Base-by-base conservation (phyloP, 2,888 invertebrate genomes). In the Quadriops clusia region DNA sequence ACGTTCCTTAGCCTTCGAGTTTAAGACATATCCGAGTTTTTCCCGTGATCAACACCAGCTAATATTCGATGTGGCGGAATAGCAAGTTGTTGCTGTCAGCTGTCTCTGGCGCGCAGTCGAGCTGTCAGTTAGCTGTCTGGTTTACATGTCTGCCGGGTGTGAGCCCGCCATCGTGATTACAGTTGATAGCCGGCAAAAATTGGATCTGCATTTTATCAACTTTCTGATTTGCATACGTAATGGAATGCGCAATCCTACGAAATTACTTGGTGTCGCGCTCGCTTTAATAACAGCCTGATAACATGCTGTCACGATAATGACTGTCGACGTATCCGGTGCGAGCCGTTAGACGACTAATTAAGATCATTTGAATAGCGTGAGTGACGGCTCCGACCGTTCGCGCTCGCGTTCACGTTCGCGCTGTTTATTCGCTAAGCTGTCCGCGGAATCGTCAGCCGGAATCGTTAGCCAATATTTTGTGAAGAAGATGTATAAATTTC, bases 41-140 rank as follows among this genome's bases (percentile, higher is more conserved):
- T n/a, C n/a, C n/a, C n/a, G 41, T 42, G 43, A 51, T 50, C 49
- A 51, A 47, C 52, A 49, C 49, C 44, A 48, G 53, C 54, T 61
- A 61, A 61, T 61, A 63, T 60, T 61, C 56, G 58, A 58, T 60
- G 61, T 61, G 61, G 58, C 56, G 53, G 57, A 53, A 54, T 52
- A 56, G 59, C 58, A 58, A 60, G 60, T 62, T 64, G 64, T 62
- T 54, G 50, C 55, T 57, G 58, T 55, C 58, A 56, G 56, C 56
- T 54, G 56, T 54, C 56, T 47, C 46, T 48, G 60, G 61, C 53
- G 58, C 56, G 60, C 59, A 60, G 63, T 60, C 62, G 54, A 50
- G 56, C 62, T 63, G 65, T 64, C 65, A 65, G 63, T 65, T 63
- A 59, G 51, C 64, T 64, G 65, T 64, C 65, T 65, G 57, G 63